Base-by-base conservation (phyloP, 2,888 invertebrate species). In the Caenorhabditis auriculariae region DNA sequence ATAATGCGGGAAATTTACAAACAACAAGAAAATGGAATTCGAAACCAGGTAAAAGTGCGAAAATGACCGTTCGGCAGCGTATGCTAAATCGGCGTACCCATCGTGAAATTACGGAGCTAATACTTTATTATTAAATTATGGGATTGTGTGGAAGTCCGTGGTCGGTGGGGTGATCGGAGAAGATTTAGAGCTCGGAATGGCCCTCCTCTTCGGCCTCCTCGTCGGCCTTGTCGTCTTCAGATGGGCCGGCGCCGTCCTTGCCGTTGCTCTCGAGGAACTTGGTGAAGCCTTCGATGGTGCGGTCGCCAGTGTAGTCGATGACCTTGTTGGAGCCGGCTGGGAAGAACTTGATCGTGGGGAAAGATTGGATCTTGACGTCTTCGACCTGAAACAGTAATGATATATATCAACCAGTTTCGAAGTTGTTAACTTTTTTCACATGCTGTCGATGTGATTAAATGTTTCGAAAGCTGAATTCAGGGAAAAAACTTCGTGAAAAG, bases 241-340 rank as follows among this genome's bases (percentile, higher is more conserved):
- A 77, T 43, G 71, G 72, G 43, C 75, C 77, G 49, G 77, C 79
- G 49, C 89, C 89, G 54, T 89, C 89, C 75, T 88, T 88, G 66
- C 96, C 96, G 79, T 89, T 90, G 64, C 88, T 88, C 83, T 96
- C 95, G 61, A 98, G 85, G 87, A 98, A 99, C 85, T 93, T 91
- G 67, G 88, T 87, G 82, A 99, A 87, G 58, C 88, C 95, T 76
- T 91, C 93, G 72, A 96, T 86, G 75, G 94, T 95, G 82, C 98
- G 88, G 82, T 94, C 94, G 65, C 95, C 93, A 81, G 89, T 90
- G 87, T 91, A 99, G 82, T 95, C 93, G 78, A 96, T 87, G 54
- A 84, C 81, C 84, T 91, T 89, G 85, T 92, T 93, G 77, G 90
- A 90, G 48, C 88, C 90, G 86, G 94, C 95, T 76, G 90, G 89